These are phyloP conservation scores for Catajapyx aquilonaris DNA, from an alignment of 1,140 invertebrate genomes.

Conservation along the genomic window DNA sequence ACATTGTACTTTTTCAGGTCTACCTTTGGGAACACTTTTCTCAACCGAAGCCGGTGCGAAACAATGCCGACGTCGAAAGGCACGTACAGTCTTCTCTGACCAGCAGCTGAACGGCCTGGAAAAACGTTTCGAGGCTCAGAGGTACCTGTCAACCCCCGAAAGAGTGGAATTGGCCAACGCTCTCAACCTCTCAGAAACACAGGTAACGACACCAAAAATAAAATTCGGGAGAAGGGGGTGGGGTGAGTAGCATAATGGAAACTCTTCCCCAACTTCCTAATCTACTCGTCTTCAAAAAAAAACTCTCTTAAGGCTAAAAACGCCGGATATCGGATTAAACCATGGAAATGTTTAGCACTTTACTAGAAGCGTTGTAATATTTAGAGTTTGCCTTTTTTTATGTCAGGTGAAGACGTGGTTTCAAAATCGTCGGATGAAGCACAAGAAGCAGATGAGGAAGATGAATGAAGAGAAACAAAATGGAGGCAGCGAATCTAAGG, in stretches of 20 bases:
- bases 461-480: slow-evolving; percentile 31
- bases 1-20: no score
- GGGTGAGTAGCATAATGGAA: no score
- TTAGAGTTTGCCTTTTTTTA: slow-evolving; percentile 9
- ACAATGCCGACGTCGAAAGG: slow-evolving; percentile 78
- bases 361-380: no score
- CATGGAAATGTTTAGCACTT: no score
- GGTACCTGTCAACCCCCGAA: slow-evolving; percentile 93
- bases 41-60: slow-evolving; percentile 46
- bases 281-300: no score
- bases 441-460: slow-evolving; percentile 81
- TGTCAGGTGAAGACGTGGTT: slow-evolving; percentile 88
- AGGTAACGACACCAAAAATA: no score
- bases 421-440: slow-evolving; percentile 91
- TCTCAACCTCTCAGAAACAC: slow-evolving; percentile 85
- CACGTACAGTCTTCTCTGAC: slow-evolving; percentile 93
- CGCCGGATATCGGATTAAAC: no score
- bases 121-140: slow-evolving; percentile 83
- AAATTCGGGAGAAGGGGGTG: no score
- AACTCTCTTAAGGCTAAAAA: no score
- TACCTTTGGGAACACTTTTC: slow-evolving; percentile 48
- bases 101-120: slow-evolving; percentile 85
- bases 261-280: no score
- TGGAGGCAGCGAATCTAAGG: no score
- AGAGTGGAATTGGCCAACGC: slow-evolving; percentile 80